Percentiles rank a stretch among this genome's conserved stretches.
Conservation (phyloP, 2,797 vertebrate genomes). For the Leucoraja ocellata region DNA sequence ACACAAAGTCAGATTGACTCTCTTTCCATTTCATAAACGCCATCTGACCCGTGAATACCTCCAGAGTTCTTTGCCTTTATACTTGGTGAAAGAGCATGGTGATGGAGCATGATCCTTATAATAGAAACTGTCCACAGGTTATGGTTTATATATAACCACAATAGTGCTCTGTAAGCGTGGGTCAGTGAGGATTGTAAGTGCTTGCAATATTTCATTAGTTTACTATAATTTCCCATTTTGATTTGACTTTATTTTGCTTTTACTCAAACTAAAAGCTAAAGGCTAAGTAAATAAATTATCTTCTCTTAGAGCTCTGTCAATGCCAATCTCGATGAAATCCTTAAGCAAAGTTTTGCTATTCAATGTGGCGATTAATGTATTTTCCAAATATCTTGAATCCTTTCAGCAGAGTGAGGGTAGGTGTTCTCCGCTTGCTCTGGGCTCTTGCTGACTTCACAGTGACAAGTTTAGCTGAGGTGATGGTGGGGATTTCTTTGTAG, state of each 20-base stretch:
- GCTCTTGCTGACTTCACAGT: constrained; percentile 83
- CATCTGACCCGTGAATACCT: no score
- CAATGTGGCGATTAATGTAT: background rate
- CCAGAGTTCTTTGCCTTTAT: no score
- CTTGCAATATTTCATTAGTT: background rate
- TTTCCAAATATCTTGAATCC: constrained; percentile 87
- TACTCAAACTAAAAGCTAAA: background rate
- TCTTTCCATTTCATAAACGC: no score
- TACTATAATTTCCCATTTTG: background rate
- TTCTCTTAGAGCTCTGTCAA: background rate
- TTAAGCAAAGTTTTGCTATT: background rate
- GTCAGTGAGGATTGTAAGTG: background rate
- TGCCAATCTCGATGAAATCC: background rate
- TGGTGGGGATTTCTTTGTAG: constrained; percentile 42
- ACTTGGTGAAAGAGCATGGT: background rate
- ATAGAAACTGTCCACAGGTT: background rate
- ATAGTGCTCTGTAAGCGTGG: background rate
- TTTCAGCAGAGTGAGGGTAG: constrained; percentile 79
- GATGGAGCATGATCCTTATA: background rate
- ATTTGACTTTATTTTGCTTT: background rate
- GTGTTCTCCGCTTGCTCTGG: constrained; percentile 82
- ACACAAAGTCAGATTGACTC: background rate
- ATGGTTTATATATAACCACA: background rate
- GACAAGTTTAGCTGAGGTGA: constrained; percentile 81
- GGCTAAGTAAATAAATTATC: background rate